These are phyloP conservation scores for Spilosoma lubricipeda DNA, from an alignment of 2,888 invertebrate species.

Conservation along the genomic window DNA sequence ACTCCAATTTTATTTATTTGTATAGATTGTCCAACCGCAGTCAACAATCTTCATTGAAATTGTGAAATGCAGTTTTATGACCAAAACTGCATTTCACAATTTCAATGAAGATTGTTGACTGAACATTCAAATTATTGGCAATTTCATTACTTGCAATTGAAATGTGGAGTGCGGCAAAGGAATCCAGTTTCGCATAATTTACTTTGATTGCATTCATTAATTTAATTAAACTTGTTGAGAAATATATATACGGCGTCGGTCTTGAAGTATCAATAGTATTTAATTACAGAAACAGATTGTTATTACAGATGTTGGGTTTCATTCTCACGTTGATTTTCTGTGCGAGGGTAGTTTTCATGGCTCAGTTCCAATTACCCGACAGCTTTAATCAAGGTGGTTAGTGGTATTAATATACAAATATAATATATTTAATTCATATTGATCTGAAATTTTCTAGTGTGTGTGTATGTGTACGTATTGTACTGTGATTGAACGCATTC, in stretches of 20 bases:
- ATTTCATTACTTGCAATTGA: constrained; percentile 16
- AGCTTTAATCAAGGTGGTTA: constrained; percentile 18
- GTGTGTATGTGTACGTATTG: background rate
- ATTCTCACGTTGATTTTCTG: too few species aligned
- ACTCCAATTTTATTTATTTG: too few species aligned
- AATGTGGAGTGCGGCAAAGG: constrained; percentile 7
- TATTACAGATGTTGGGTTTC: constrained; percentile 29
- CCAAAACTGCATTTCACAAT: background rate
- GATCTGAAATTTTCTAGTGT: background rate
- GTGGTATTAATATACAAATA: constrained; percentile 5
- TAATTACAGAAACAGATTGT: constrained; percentile 6
- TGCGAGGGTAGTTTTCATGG: too few species aligned
- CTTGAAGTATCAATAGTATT: constrained; percentile 6
- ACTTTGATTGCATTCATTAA: constrained; percentile 43
- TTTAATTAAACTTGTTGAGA: constrained; percentile 42
- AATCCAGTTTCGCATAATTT: constrained; percentile 21
- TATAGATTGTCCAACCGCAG: too few species aligned
- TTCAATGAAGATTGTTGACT: background rate
- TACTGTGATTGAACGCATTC: background rate
- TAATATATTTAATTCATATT: constrained; percentile 8
- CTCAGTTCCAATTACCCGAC: constrained; percentile 36
- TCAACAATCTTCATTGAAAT: background rate
- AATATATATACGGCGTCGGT: constrained; percentile 13
- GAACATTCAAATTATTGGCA: constrained; percentile 6
- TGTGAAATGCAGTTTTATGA: background rate